A percentile compares a stretch with the other conserved stretches of the same genome.
These are phyloP conservation scores for Rachycentron canadum DNA, from an alignment of 2,797 vertebrate species.

Conservation along the genomic window DNA sequence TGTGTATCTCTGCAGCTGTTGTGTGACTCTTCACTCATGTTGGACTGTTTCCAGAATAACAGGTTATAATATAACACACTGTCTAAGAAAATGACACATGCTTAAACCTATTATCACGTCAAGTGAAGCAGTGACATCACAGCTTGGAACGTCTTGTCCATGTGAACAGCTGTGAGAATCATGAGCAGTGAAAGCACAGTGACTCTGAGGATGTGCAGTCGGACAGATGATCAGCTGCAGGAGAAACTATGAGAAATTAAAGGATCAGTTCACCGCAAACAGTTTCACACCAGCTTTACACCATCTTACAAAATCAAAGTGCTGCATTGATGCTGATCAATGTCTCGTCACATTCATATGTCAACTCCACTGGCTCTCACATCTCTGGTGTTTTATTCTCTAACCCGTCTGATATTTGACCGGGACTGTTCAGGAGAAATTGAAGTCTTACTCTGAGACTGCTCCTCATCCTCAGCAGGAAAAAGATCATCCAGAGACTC, in stretches of 20 bases:
- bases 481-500: slow-evolving; percentile 89
- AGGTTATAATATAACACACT: too few relatives aligned
- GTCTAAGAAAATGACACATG: too few relatives aligned
- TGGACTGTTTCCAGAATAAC: too few relatives aligned
- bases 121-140: slow-evolving; percentile 20
- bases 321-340: too few relatives aligned
- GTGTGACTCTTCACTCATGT: too few relatives aligned
- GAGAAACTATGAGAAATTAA: too few relatives aligned
- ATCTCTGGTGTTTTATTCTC: neutral
- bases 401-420: neutral
- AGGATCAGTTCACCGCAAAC: too few relatives aligned
- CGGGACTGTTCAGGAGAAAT: neutral
- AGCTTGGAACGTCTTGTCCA: slow-evolving; percentile 30
- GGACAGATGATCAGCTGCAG: too few relatives aligned
- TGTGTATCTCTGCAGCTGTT: neutral
- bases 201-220: too few relatives aligned
- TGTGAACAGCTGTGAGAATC: slow-evolving; percentile 14
- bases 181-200: neutral
- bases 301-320: too few relatives aligned
- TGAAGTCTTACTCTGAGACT: slow-evolving; percentile 80
- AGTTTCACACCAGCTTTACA: neutral
- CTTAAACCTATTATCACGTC: neutral
- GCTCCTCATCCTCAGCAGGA: slow-evolving; percentile 88
- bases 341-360: too few relatives aligned
- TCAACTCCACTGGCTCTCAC: neutral